Evolutionary conservation across 1,140 invertebrate species (phyloP).

Genomic region (Lordiphosa clarofinis): DNA sequence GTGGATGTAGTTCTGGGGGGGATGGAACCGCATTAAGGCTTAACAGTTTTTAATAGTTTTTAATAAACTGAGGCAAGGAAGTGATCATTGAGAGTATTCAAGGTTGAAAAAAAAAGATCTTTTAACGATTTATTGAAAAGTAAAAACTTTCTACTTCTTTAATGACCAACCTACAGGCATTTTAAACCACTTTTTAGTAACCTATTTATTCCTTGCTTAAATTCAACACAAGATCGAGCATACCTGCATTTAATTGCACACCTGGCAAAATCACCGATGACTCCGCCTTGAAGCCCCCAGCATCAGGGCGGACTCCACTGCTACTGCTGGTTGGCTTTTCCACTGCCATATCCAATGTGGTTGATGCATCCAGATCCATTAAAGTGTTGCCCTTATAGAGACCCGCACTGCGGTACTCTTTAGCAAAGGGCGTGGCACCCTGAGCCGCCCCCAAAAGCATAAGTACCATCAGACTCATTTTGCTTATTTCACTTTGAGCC

Average conservation of each 20-base stretch:
- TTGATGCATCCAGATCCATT: conserved; percentile 52
- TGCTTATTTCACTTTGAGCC: conserved; percentile 46
- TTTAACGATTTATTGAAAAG: no score
- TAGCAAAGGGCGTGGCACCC: conserved; percentile 59
- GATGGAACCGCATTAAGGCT: neutral
- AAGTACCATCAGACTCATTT: conserved; percentile 23
- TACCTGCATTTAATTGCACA: conserved; percentile 57
- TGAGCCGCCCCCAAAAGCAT: conserved; percentile 39
- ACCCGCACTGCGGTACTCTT: conserved; percentile 62
- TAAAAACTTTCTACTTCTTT: no score
- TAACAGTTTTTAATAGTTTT: neutral
- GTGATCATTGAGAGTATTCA: neutral
- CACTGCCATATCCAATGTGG: conserved; percentile 49
- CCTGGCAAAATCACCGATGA: conserved; percentile 58
- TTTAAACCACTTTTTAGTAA: no score
- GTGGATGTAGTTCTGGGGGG: neutral
- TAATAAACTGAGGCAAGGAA: neutral
- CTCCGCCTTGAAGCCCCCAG: conserved; percentile 50
- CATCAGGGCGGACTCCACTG: conserved; percentile 10
- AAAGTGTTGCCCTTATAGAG: conserved; percentile 56
- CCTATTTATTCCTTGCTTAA: neutral
- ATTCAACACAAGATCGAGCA: no score
- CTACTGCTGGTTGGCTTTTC: conserved; percentile 43
- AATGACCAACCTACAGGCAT: no score
- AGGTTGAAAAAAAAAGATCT: no score